These are phyloP conservation scores for Zygogramma bicolorata DNA, from an alignment of 2,888 invertebrate species.

Conservation along the genomic window DNA sequence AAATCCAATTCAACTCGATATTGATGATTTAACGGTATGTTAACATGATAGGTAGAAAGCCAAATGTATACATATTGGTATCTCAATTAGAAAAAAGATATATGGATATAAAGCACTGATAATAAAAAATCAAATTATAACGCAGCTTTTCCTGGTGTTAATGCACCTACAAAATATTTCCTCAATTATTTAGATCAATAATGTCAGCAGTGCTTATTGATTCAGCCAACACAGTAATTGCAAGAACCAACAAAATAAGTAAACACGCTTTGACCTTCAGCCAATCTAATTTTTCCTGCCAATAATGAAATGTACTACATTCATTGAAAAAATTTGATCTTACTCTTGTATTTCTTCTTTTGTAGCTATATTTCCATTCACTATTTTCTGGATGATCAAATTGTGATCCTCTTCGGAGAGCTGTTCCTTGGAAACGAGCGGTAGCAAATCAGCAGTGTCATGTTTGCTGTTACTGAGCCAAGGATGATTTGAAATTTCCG, in stretches of 20 bases:
- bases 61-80: too few species aligned
- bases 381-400: constrained; percentile 95
- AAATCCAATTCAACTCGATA: too few species aligned
- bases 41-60: too few species aligned
- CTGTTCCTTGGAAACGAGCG: constrained; percentile 90
- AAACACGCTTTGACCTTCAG: neutral
- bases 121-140: too few species aligned
- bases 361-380: constrained; percentile 92
- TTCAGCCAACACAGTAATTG: neutral
- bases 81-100: too few species aligned
- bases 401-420: constrained; percentile 92
- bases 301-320: neutral
- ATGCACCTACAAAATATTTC: too few species aligned
- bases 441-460: constrained; percentile 73
- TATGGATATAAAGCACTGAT: too few species aligned
- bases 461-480: constrained; percentile 79
- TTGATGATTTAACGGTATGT: too few species aligned
- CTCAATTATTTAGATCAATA: too few species aligned
- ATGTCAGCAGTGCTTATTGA: neutral
- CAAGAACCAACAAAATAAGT: neutral
- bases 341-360: constrained; percentile 94
- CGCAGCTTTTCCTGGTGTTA: too few species aligned
- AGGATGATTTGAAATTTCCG: constrained; percentile 87
- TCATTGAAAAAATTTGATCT: constrained; percentile 58
- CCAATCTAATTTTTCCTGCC: neutral